A percentile compares a stretch with the other conserved stretches of the same genome.
Evolutionary conservation across 2,113 vertebrate genomes (phyloP).

Genomic region (Rutilus rutilus): DNA sequence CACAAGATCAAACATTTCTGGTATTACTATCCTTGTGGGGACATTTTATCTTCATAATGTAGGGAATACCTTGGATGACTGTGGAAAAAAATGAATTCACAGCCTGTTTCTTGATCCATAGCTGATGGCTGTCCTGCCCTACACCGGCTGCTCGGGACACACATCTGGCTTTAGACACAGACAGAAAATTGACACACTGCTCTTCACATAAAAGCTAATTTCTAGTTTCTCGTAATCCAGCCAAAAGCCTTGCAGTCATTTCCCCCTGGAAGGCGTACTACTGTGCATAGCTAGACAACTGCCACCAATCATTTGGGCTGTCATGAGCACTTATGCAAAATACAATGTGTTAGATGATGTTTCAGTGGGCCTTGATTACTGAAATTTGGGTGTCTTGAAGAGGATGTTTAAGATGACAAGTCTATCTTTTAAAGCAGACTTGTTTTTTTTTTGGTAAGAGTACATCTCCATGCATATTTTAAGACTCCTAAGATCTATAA

Average conservation of each 20-base stretch:
- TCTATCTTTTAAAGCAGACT: background rate
- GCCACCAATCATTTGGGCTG: constrained; percentile 21
- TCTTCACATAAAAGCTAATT: constrained; percentile 21
- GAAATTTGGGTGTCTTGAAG: background rate
- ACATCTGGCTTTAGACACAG: constrained; percentile 20
- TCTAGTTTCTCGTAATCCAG: constrained; percentile 39
- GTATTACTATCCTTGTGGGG: too few relatives aligned
- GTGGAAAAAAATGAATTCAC: background rate
- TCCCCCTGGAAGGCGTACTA: background rate
- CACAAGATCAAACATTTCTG: too few relatives aligned
- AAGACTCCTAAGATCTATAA: background rate
- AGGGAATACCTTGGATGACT: background rate
- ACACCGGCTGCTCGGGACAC: background rate
- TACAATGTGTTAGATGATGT: background rate
- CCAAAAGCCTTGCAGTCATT: constrained; percentile 26
- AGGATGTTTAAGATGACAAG: background rate
- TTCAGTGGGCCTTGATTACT: constrained; percentile 3
- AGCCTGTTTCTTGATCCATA: background rate
- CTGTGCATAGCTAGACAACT: constrained; percentile 30
- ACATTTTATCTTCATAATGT: too few relatives aligned
- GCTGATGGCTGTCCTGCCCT: background rate
- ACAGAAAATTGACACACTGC: constrained; percentile 28
- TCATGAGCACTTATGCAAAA: constrained; percentile 20
- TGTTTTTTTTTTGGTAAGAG: background rate
- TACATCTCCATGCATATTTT: background rate